These are phyloP conservation scores for Caenorhabditis japonica DNA, from an alignment of 2,888 invertebrate species.

Conservation along the genomic window DNA sequence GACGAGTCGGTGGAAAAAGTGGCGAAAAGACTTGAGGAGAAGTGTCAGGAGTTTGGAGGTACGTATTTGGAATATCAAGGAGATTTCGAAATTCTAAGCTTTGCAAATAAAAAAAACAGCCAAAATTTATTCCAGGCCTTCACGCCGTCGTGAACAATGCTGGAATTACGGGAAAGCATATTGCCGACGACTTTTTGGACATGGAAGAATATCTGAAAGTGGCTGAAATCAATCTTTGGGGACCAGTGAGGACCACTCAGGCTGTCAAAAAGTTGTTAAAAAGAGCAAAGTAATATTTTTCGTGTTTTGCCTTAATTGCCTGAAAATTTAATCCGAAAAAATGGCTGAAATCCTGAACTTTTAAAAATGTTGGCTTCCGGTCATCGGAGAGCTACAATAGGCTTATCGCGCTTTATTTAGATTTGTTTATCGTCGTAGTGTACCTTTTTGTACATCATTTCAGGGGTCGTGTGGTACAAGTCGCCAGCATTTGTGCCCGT, in stretches of 20 bases:
- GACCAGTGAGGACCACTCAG: slow-evolving; percentile 76
- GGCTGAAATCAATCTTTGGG: slow-evolving; percentile 76
- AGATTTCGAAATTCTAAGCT: background rate
- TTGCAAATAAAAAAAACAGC: too few species aligned
- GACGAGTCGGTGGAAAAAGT: slow-evolving; percentile 68
- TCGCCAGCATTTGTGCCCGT: slow-evolving; percentile 78
- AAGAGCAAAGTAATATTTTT: slow-evolving; percentile 64
- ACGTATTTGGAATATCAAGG: background rate
- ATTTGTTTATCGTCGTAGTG: too few species aligned
- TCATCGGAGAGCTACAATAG: too few species aligned
- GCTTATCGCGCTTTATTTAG: too few species aligned
- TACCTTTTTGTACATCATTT: too few species aligned
- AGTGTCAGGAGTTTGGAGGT: slow-evolving; percentile 58
- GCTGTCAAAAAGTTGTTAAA: slow-evolving; percentile 70
- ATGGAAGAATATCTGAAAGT: slow-evolving; percentile 75
- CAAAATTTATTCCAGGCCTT: slow-evolving; percentile 58
- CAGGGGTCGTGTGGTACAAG: slow-evolving; percentile 78
- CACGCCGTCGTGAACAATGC: slow-evolving; percentile 76
- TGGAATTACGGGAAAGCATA: slow-evolving; percentile 71
- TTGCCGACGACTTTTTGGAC: slow-evolving; percentile 77
- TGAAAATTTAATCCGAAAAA: too few species aligned
- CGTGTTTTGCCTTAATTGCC: too few species aligned
- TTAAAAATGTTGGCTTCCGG: too few species aligned
- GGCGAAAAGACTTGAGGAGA: slow-evolving; percentile 58
- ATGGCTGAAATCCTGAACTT: too few species aligned